A percentile compares a stretch with the other conserved stretches of the same genome.
Evolutionary conservation across 2,888 invertebrate species (phyloP).

Genomic region (Acronicta alni): DNA sequence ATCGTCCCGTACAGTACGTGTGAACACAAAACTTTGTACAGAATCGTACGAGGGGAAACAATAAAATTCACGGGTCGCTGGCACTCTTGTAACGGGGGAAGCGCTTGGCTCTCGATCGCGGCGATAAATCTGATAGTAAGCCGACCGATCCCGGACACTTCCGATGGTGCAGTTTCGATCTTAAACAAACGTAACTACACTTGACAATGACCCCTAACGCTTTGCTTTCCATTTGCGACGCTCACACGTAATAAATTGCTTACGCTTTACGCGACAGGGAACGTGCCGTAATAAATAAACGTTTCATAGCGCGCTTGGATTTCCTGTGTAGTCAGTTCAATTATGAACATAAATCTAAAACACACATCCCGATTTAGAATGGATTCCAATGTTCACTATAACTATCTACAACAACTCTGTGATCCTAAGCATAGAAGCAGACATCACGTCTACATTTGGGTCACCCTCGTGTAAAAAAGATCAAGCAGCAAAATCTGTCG

Average conservation of each 20-base stretch:
- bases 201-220: constrained; percentile 50
- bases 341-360: constrained; percentile 30
- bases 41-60: constrained; percentile 76
- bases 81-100: constrained; percentile 59
- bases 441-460: constrained; percentile 10
- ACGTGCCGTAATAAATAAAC: constrained; percentile 39
- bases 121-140: constrained; percentile 74
- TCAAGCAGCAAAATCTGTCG: constrained; percentile 24
- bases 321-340: constrained; percentile 31
- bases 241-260: constrained; percentile 37
- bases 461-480: constrained; percentile 15
- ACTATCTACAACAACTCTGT: background rate
- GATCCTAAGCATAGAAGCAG: constrained; percentile 7
- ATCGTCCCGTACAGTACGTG: constrained; percentile 52
- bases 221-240: constrained; percentile 28
- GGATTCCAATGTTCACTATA: background rate
- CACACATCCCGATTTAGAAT: constrained; percentile 16
- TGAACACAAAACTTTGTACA: constrained; percentile 77
- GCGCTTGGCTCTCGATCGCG: constrained; percentile 61
- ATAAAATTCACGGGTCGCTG: constrained; percentile 84
- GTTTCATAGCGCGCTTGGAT: constrained; percentile 27
- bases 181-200: constrained; percentile 55
- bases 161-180: constrained; percentile 68
- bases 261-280: constrained; percentile 31
- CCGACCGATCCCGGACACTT: constrained; percentile 70